Conservation (phyloP, 2,888 invertebrate species). For the Spodoptera exigua region DNA sequence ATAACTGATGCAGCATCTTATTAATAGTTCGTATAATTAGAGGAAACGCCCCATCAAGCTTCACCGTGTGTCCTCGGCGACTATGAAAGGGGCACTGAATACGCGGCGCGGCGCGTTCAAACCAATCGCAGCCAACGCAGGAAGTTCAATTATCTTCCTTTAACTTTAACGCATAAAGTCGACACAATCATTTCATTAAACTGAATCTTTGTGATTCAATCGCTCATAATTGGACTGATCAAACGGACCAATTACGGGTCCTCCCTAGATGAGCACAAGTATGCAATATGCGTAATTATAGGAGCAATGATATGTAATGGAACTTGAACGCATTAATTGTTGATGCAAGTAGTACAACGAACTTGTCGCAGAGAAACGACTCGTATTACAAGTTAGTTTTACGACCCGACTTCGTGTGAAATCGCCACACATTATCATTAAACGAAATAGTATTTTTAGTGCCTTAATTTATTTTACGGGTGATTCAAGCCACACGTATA, state of each 20-base stretch:
- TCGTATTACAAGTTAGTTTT: slow-evolving; percentile 29
- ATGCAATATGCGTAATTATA: slow-evolving; percentile 54
- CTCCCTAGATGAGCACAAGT: slow-evolving; percentile 52
- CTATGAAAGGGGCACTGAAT: slow-evolving; percentile 81
- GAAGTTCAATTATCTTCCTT: slow-evolving; percentile 89
- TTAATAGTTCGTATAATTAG: slow-evolving; percentile 88
- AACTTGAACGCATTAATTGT: slow-evolving; percentile 46
- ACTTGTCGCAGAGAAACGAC: slow-evolving; percentile 36
- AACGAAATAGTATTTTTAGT: slow-evolving; percentile 32
- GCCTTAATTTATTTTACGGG: slow-evolving; percentile 18
- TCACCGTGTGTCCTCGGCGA: slow-evolving; percentile 71
- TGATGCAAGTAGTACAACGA: slow-evolving; percentile 42
- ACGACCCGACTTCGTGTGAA: slow-evolving; percentile 3
- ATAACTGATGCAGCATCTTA: slow-evolving; percentile 72
- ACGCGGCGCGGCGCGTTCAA: slow-evolving; percentile 70
- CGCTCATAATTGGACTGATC: slow-evolving; percentile 79
- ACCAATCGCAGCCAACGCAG: slow-evolving; percentile 82
- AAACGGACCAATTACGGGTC: slow-evolving; percentile 76
- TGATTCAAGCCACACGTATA: slow-evolving; percentile 35
- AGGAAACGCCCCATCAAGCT: slow-evolving; percentile 86
- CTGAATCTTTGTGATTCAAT: slow-evolving; percentile 83
- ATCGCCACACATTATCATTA: slow-evolving; percentile 14
- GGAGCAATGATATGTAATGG: slow-evolving; percentile 45
- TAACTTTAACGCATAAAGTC: slow-evolving; percentile 85
- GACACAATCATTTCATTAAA: slow-evolving; percentile 88